Conservation (phyloP, 2,113 vertebrate genomes). For the Zeus faber region DNA sequence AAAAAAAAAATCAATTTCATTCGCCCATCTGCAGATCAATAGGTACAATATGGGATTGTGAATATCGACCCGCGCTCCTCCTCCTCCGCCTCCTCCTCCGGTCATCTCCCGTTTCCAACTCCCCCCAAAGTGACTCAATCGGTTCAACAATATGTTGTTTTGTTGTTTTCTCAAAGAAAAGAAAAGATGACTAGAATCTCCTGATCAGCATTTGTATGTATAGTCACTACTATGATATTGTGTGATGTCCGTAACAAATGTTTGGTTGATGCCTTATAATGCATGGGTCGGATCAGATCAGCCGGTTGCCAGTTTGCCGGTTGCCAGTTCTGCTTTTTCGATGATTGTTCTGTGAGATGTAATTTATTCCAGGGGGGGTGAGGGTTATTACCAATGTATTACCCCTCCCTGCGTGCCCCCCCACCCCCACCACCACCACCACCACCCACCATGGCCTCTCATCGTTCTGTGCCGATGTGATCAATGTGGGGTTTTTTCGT, state of each 20-base stretch:
- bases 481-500: conserved; percentile 32
- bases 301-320: conserved; percentile 52
- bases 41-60: conserved; percentile 76
- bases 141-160: conserved; percentile 20
- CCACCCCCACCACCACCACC: conserved; percentile 1
- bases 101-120: conserved; percentile 53
- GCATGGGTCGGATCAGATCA: conserved; percentile 71
- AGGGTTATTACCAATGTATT: conserved; percentile 60
- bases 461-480: conserved; percentile 48
- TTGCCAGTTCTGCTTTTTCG: conserved; percentile 57
- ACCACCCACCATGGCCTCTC: too few species aligned
- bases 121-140: conserved; percentile 49
- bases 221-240: conserved; percentile 62
- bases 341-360: conserved; percentile 72
- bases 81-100: too few species aligned
- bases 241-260: conserved; percentile 71
- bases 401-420: conserved; percentile 44
- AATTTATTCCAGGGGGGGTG: conserved; percentile 73
- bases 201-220: conserved; percentile 65
- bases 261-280: conserved; percentile 75
- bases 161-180: conserved; percentile 30
- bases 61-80: conserved; percentile 58
- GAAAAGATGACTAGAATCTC: conserved; percentile 24
- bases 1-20: conserved; percentile 76
- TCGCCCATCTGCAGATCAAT: conserved; percentile 72